These are phyloP conservation scores for Helicolenus hilgendorfi DNA, from an alignment of 2,797 vertebrate species.

Conservation along the genomic window DNA sequence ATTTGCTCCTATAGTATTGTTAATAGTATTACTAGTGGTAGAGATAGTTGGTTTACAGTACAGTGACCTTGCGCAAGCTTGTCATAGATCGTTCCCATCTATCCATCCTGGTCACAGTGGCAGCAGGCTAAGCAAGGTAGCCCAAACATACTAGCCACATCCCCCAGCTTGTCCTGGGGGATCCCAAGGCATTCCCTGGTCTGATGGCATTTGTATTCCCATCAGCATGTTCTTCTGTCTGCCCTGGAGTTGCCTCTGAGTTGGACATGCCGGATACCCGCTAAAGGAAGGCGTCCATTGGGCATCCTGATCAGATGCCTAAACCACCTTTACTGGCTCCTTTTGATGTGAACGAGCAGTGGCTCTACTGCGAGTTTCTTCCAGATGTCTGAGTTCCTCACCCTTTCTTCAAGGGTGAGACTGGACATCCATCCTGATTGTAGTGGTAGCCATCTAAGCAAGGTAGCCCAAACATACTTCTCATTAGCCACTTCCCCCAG, in stretches of 20 bases:
- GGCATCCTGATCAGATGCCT: too few species aligned
- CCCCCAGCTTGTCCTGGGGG: not conserved
- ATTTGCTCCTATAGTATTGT: not conserved
- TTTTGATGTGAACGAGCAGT: not conserved
- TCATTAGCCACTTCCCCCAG: too few species aligned
- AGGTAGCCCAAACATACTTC: too few species aligned
- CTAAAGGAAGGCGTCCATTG: too few species aligned
- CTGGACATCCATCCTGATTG: not conserved
- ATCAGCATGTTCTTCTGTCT: not conserved
- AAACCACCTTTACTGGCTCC: too few species aligned
- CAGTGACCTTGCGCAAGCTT: not conserved
- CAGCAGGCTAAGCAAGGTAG: not conserved
- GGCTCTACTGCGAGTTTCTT: not conserved
- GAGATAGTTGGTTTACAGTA: not conserved
- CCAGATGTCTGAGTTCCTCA: not conserved
- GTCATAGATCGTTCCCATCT: not conserved
- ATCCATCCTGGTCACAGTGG: not conserved
- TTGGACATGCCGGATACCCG: not conserved
- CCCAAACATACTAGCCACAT: too few species aligned
- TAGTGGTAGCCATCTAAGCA: too few species aligned
- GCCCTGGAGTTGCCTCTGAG: not conserved
- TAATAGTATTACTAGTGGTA: not conserved
- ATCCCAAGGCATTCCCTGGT: not conserved
- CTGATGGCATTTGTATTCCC: not conserved
- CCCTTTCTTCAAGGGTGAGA: not conserved